A percentile compares a stretch with the other conserved stretches of the same genome.
Conservation (phyloP, 1,140 invertebrate species). For the Hycleus phaleratus region DNA sequence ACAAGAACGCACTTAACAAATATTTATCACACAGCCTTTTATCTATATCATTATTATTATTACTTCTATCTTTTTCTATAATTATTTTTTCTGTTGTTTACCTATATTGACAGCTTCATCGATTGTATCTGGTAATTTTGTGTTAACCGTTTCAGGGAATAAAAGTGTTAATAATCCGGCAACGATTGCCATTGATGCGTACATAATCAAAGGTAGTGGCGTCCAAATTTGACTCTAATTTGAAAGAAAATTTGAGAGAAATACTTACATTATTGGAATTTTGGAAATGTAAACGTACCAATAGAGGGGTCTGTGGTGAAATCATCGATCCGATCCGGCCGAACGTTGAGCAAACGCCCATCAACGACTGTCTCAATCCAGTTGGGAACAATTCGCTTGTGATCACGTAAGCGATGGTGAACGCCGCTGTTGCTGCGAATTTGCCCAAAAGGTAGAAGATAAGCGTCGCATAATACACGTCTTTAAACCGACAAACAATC, state of each 20-base stretch:
- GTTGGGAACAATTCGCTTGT: slow-evolving; percentile 70
- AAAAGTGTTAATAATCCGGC: slow-evolving; percentile 54
- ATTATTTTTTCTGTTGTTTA: background rate
- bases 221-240: slow-evolving; percentile 31
- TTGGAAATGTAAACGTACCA: slow-evolving; percentile 43
- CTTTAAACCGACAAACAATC: slow-evolving; percentile 8
- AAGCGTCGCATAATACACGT: slow-evolving; percentile 29
- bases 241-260: no score
- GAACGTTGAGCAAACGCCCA: slow-evolving; percentile 60
- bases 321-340: slow-evolving; percentile 62
- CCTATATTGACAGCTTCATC: slow-evolving; percentile 56
- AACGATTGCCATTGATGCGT: slow-evolving; percentile 54
- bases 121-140: slow-evolving; percentile 60
- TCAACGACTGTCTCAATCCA: slow-evolving; percentile 51
- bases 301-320: slow-evolving; percentile 61
- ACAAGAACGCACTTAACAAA: no score
- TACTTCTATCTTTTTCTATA: no score
- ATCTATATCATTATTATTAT: no score
- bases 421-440: slow-evolving; percentile 61
- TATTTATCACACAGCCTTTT: no score
- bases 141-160: slow-evolving; percentile 62
- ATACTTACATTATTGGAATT: no score
- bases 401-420: slow-evolving; percentile 62
- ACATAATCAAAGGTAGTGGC: slow-evolving; percentile 55
- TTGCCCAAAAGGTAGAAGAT: slow-evolving; percentile 63